Conservation (phyloP, 2,797 vertebrate genomes). For the Notamacropus eugenii region DNA sequence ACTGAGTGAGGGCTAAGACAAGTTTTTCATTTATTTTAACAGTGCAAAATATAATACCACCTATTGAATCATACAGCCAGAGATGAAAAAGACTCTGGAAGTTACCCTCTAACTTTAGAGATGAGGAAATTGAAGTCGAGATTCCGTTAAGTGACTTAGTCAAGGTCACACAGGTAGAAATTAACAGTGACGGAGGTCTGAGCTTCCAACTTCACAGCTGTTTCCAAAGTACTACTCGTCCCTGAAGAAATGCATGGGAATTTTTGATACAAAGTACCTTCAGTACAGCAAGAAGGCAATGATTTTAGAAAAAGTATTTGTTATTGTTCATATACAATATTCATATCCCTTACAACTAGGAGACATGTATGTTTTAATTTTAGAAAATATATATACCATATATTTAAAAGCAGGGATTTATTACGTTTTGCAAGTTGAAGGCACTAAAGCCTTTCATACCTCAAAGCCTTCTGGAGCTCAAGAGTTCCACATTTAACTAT, state of each 20-base stretch:
- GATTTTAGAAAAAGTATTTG: background rate
- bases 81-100: background rate
- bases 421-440: background rate
- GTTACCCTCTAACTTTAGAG: background rate
- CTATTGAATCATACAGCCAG: background rate
- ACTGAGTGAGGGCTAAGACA: background rate
- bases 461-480: background rate
- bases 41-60: background rate
- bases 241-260: background rate
- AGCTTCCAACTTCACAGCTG: background rate
- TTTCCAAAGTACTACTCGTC: background rate
- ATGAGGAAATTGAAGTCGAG: background rate
- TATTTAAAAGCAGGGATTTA: background rate
- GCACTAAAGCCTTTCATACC: background rate
- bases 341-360: background rate
- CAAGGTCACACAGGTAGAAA: background rate
- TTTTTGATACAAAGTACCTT: background rate
- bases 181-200: background rate
- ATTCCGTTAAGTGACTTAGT: background rate
- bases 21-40: background rate
- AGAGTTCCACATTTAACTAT: background rate
- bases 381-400: background rate
- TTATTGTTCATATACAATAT: background rate
- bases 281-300: background rate
- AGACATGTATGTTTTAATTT: background rate